phyloP scores from a whole-genome alignment of 2,888 invertebrate species.

The Lathronympha strigana region DNA sequence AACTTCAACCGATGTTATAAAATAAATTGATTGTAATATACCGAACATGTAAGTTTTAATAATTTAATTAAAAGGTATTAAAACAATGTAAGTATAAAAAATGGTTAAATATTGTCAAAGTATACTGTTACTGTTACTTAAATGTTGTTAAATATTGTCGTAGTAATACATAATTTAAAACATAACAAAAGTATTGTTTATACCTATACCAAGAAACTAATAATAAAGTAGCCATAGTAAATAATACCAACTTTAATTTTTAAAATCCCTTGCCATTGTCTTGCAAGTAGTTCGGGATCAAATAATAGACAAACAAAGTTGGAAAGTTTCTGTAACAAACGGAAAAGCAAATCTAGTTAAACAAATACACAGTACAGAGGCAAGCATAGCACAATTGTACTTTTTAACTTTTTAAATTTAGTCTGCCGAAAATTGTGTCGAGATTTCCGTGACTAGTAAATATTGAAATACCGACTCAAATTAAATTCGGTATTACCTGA shows the following conservation, averaged over 20 bases:
- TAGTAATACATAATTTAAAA: background rate
- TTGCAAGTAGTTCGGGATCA: constrained; percentile 24
- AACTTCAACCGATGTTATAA: no score
- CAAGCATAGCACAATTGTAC: constrained; percentile 34
- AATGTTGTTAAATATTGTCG: no score
- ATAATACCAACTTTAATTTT: constrained; percentile 24
- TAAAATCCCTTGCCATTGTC: background rate
- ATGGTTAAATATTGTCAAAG: no score
- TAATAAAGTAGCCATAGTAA: constrained; percentile 7
- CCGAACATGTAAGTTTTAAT: no score
- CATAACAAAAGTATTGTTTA: background rate
- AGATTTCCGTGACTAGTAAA: constrained; percentile 22
- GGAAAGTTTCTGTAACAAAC: constrained; percentile 38
- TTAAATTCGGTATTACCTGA: background rate
- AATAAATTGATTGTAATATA: no score
- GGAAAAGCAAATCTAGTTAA: constrained; percentile 40
- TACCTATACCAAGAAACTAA: background rate
- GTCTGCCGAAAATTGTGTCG: constrained; percentile 23
- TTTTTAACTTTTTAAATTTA: constrained; percentile 37
- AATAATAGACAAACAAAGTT: constrained; percentile 37
- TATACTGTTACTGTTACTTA: no score
- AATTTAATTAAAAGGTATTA: no score
- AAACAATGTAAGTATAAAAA: no score
- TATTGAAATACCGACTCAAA: constrained; percentile 13
- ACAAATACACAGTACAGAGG: constrained; percentile 38